These are phyloP conservation scores for Priocnemis perturbator DNA, from an alignment of 2,888 invertebrate genomes.

Conservation along the genomic window DNA sequence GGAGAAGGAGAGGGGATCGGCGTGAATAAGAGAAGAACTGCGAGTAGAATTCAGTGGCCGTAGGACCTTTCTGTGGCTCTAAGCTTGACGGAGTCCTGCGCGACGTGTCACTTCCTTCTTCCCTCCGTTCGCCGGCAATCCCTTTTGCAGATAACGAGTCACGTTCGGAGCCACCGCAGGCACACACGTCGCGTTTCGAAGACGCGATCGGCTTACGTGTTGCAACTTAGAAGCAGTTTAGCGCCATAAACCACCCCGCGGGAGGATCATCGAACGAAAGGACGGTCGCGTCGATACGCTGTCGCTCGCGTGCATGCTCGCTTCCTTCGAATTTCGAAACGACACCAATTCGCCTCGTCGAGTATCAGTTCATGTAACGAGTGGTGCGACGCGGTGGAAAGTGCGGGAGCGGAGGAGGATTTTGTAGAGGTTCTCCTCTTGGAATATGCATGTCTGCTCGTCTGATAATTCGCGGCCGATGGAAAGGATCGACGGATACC, in stretches of 20 bases:
- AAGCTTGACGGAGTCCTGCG: constrained; percentile 35
- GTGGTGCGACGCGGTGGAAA: neutral
- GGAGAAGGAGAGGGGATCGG: neutral
- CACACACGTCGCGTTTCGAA: constrained; percentile 47
- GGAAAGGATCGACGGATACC: neutral
- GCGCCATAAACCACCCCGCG: constrained; percentile 47
- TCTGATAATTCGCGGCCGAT: neutral
- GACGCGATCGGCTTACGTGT: constrained; percentile 61
- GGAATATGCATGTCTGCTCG: neutral
- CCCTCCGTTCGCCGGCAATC: constrained; percentile 54
- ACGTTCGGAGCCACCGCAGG: constrained; percentile 56
- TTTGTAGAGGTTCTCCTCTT: neutral
- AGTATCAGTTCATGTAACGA: neutral
- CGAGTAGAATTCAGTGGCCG: neutral
- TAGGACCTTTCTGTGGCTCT: constrained; percentile 11
- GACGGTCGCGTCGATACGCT: constrained; percentile 15
- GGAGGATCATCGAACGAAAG: constrained; percentile 23
- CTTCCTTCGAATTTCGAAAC: neutral
- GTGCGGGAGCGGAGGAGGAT: neutral
- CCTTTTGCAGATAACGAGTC: constrained; percentile 60
- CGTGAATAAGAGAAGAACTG: neutral
- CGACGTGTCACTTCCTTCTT: constrained; percentile 39
- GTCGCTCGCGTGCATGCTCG: neutral
- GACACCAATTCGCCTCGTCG: neutral
- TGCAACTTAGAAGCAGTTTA: constrained; percentile 61